A percentile compares a stretch with the other conserved stretches of the same genome.
Conservation (phyloP, 37 sponge, comb jelly and placozoan genomes). For the Axinella damicornis region DNA sequence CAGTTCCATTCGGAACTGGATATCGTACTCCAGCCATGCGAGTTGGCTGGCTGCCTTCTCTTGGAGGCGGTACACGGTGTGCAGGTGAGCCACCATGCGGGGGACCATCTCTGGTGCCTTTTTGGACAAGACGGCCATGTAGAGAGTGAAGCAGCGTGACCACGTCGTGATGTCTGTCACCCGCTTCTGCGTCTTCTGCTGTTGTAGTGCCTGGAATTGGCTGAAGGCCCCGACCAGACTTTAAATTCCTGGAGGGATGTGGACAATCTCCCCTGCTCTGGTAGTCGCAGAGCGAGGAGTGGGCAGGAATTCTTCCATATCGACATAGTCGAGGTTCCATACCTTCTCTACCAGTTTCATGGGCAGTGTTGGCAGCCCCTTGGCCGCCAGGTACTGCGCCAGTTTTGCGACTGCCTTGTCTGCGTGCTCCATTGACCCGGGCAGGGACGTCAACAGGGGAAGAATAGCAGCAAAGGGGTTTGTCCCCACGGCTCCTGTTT, state of each 20-base stretch:
- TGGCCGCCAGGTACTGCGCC: not conserved
- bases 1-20: not conserved
- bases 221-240: not conserved
- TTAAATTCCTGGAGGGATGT: not conserved
- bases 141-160: slow-evolving; percentile 5
- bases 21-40: slow-evolving; percentile 5
- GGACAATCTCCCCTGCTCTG: not conserved
- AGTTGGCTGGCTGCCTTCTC: not conserved
- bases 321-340: slow-evolving; percentile 11
- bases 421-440: not conserved
- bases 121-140: not conserved
- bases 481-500: too few species aligned
- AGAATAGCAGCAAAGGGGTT: not conserved
- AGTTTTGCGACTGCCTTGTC: not conserved
- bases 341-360: not conserved
- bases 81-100: slow-evolving; percentile 11
- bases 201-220: not conserved
- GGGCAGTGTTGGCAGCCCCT: slow-evolving; percentile 4
- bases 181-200: not conserved
- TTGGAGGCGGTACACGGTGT: not conserved
- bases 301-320: slow-evolving; percentile 14
- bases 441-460: not conserved
- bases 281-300: not conserved
- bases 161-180: slow-evolving; percentile 3
- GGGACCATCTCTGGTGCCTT: slow-evolving; percentile 1